phyloP scores from a whole-genome alignment of 2,888 invertebrate species.

The Galeopsomyia nigrocyanea region DNA sequence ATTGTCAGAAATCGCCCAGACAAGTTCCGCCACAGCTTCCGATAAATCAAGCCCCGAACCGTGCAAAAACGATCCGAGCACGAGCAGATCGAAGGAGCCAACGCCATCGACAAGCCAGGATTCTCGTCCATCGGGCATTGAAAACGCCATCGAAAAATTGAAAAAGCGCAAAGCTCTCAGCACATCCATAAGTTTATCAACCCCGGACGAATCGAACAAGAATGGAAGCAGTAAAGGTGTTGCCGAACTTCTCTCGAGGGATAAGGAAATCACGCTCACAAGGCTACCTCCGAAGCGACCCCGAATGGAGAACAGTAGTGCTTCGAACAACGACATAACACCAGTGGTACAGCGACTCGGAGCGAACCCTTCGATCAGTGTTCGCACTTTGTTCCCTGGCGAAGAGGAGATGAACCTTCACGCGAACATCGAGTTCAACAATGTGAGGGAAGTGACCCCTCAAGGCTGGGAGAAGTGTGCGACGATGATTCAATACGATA shows the following conservation, averaged over 20 bases:
- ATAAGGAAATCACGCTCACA: conserved; percentile 75
- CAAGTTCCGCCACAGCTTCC: conserved; percentile 35
- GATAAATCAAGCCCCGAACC: conserved; percentile 52
- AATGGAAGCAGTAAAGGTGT: conserved; percentile 55
- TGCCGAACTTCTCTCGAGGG: conserved; percentile 70
- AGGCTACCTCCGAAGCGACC: conserved; percentile 69
- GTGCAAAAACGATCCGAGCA: conserved; percentile 24
- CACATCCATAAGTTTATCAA: conserved; percentile 47
- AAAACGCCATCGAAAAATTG: conserved; percentile 64
- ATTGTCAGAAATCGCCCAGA: conserved; percentile 54
- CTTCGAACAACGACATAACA: conserved; percentile 71
- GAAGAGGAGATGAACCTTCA: conserved; percentile 86
- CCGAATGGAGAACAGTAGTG: conserved; percentile 69
- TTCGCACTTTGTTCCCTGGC: conserved; percentile 84
- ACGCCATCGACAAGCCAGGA: conserved; percentile 21
- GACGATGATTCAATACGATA: conserved; percentile 84
- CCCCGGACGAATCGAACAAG: conserved; percentile 25
- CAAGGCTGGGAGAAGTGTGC: conserved; percentile 89
- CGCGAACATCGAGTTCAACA: conserved; percentile 82
- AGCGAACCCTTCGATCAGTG: conserved; percentile 86
- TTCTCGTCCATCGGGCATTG: conserved; percentile 58
- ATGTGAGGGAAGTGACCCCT: conserved; percentile 80
- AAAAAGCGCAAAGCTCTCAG: conserved; percentile 65
- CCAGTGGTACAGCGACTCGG: conserved; percentile 79
- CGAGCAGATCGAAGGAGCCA: conserved; percentile 27